Evolutionary conservation across 2,797 vertebrate species (phyloP).

Genomic region (Ispidina lecontei): DNA sequence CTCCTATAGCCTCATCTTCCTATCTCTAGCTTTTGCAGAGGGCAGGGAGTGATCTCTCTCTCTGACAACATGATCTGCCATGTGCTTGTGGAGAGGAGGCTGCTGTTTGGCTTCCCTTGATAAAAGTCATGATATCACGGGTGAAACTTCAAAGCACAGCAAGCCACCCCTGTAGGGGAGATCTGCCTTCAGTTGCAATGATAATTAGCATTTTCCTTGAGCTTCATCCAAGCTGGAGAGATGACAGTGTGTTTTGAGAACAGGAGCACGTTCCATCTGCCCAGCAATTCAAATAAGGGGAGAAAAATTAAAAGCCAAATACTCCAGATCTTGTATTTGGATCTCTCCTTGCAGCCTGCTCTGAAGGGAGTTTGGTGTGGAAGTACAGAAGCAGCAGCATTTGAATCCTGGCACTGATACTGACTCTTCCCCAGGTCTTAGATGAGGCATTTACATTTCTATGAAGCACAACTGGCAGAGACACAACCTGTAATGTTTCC

Average conservation of each 20-base stretch:
- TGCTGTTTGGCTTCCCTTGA: not conserved
- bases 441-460: conserved; percentile 38
- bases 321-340: not conserved
- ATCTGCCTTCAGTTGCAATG: not conserved
- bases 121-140: not conserved
- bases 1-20: not conserved
- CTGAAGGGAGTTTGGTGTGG: not conserved
- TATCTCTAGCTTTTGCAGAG: not conserved
- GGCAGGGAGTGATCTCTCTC: not conserved
- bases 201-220: conserved; percentile 1
- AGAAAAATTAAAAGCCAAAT: conserved; percentile 28
- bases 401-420: conserved; percentile 20
- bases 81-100: not conserved
- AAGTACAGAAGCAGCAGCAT: not conserved
- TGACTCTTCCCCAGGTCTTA: not conserved
- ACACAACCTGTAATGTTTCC: not conserved
- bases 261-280: not conserved
- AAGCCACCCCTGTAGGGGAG: not conserved
- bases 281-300: not conserved
- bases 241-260: not conserved
- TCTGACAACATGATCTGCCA: not conserved
- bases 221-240: not conserved
- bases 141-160: not conserved
- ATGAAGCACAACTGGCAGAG: not conserved
- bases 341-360: not conserved